Evolutionary conservation across 1,140 invertebrate genomes (phyloP), one percentile per base, ranked within the genome.

Genomic region (Araneus ventricosus): DNA sequence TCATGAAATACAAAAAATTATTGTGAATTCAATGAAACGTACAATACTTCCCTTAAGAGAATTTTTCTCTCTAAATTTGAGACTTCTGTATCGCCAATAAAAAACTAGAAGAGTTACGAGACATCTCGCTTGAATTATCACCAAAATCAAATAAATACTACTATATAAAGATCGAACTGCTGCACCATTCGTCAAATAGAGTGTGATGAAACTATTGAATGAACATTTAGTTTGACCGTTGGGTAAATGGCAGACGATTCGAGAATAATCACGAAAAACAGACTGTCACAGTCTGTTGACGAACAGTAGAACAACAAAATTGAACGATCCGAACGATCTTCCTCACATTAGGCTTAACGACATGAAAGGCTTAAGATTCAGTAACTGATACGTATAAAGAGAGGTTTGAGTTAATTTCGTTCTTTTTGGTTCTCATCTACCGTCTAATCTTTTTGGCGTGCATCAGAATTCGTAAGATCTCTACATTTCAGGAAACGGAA

Each of bases 131-230:
- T 34, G 67, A 75, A 75, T 75, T 75, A 75, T 75, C 67, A 75
- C 67, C 27, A 27, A 75, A 75, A 75, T 75, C 27, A 30, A 34
- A 27, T 75, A 17, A 75, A 30, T 20, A 8, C 14, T 75, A 30
- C 67, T 75, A 75, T 75, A 75, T 75, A 30, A 75, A 75, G 67
- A 75, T 75, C 67, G 67, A 75, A 75, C 27, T 75, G 14, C 67
- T 37, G 27, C 27, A 30, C 27, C 67, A 75, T 45, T 75, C 67
- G 67, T 34, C 67, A 75, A 75, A 75, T 75, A 75, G 67, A 75
- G 67, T 75, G 67, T 27, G 27, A 75, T 75, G 67, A 75, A 75
- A 75, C 67, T 5, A 34, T 75, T 30, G 67, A 75, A 75, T 75
- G 67, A 75, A 37, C 67, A 75, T 75, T 75, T 75, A 75, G 67